Base-by-base conservation (phyloP, 1,140 invertebrate species). In the Phymastichus coffea region DNA sequence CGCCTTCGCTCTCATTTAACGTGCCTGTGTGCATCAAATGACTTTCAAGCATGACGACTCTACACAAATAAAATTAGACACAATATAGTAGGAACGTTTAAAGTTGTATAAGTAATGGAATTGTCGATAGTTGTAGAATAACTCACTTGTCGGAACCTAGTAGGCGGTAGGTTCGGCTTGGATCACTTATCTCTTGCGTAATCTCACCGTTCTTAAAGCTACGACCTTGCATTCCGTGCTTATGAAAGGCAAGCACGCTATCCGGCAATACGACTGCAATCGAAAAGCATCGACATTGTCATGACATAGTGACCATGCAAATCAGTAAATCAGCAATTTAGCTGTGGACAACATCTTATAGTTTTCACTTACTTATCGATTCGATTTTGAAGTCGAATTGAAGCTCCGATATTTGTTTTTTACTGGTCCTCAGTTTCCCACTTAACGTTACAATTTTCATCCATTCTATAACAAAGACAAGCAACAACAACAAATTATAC, bases 241-340 rank as follows among this genome's bases (percentile, higher is more conserved):
- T 91, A 77, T 99, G 95, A 82, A 99, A 98, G 70, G 95, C 95
- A 70, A 99, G 82, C 62, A 98, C 91, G 77, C 94, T 97, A 79
- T 99, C 96, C 46, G 94, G 90, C 72, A 98, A 84, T 80, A 93
- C 95, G 70, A 98, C 96, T 97, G 76, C 43, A 86, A 84, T 60
- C 14, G 17, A 61, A 33, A 61, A 60, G 55, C 12, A 12, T 35
- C 10, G 35, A 15, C 9, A 22, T 48, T 30, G 20, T n/a, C n/a
- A n/a, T n/a, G n/a, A n/a, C n/a, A n/a, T n/a, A n/a, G n/a, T n/a
- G n/a, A n/a, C n/a, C n/a, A n/a, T n/a, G n/a, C n/a, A n/a, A n/a
- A n/a, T n/a, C n/a, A n/a, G n/a, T n/a, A n/a, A n/a, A n/a, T n/a
- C n/a, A n/a, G n/a, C n/a, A n/a, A n/a, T n/a, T n/a, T n/a, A n/a